Evolutionary conservation across 2,113 vertebrate species (phyloP).

Genomic region (Antechinus stuartii): DNA sequence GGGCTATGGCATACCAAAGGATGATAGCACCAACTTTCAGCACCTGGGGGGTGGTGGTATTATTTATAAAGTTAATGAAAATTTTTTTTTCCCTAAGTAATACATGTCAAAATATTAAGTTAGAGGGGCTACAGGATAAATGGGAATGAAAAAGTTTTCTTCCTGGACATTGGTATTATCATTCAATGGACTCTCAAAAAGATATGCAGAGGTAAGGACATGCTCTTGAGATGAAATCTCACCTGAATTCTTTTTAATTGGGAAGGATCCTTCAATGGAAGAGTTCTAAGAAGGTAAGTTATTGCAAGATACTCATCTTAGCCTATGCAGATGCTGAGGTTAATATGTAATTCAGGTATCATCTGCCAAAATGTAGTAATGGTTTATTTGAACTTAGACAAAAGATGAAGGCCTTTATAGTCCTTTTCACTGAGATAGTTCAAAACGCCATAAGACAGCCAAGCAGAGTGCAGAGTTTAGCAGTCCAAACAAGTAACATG

Average conservation of each 20-base stretch:
- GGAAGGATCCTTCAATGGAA: not conserved
- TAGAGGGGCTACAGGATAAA: not conserved
- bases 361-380: not conserved
- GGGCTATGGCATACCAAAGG: not conserved
- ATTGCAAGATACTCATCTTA: not conserved
- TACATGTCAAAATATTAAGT: not conserved
- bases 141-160: not conserved
- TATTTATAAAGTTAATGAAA: not conserved
- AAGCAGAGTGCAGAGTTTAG: not conserved
- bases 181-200: not conserved
- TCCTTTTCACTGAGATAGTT: not conserved
- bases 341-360: not conserved
- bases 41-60: not conserved
- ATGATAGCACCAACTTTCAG: not conserved
- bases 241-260: not conserved
- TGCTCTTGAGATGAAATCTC: not conserved
- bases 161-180: not conserved
- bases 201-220: not conserved
- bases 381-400: not conserved
- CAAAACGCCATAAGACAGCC: not conserved
- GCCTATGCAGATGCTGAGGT: not conserved
- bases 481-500: not conserved
- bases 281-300: not conserved
- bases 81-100: not conserved
- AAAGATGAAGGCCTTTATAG: not conserved